Base-by-base conservation (phyloP, 2,113 vertebrate species). In the Lonchura striata region DNA sequence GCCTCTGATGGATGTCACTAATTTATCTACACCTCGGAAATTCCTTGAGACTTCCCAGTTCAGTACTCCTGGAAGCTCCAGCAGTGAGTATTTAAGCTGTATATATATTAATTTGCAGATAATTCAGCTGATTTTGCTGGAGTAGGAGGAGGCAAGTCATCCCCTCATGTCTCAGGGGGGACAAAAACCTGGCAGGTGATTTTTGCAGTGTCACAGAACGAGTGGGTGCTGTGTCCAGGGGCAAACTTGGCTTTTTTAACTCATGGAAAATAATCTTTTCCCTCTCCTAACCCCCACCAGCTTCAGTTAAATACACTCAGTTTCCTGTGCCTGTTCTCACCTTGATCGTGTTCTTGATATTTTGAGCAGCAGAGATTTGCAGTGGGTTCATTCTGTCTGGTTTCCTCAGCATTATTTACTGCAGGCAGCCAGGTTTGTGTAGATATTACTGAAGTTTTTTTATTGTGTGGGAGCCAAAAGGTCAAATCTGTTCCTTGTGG, bases 11-110 rank as follows among this genome's bases (percentile, higher is more conserved):
- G 99, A 99, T 35, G 98, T 98, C n/a, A 98, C 99, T 61, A 98
- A 98, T 86, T 95, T 99, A 88, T 98, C 99, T 30, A 99, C 99
- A 7, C 98, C 99, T 74, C 98, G 99, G 41, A 99, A 99, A 92
- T 98, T 99, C 90, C 95, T 99, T 6, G 99, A 99, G 75, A 92
- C 98, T 6, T 98, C 99, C 47, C 99, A 99, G 92, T 99, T 98
- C 94, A 96, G 98, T 66, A 98, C 98, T 90, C 98, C 98, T 25
- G 98, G 98, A 84, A 96, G 95, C 90, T 94, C 96, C 53, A 98
- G 96, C 93, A 97, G 99, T 99, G 98, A 96, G 98, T 95, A 69
- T 92, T 82, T 59, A 5, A 57, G 23, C 60, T 22, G 7, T 0
- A 16, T 56, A 16, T 56, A 4, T 31, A 35, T 9, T 16, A 10